A percentile compares a stretch with the other conserved stretches of the same genome.
Conservation (phyloP, 2,113 vertebrate genomes). For the Cyanocitta stelleri region DNA sequence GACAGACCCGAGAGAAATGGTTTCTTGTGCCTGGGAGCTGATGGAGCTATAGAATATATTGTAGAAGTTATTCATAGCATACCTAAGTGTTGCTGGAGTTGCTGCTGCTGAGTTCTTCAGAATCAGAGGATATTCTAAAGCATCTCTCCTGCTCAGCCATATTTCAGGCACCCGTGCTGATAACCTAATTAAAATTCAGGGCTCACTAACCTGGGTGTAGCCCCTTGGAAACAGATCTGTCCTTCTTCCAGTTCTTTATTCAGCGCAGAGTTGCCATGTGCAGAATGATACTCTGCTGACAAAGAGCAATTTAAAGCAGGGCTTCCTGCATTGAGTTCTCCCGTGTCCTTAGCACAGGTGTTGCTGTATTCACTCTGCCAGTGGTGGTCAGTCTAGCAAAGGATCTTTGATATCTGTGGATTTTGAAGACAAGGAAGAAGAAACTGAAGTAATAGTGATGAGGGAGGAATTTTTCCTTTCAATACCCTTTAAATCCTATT, state of each 20-base stretch:
- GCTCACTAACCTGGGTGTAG: neutral
- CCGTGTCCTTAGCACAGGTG: too few species aligned
- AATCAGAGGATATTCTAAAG: neutral
- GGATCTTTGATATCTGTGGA: neutral
- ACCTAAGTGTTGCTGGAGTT: neutral
- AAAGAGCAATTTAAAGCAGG: neutral
- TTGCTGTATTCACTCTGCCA: neutral
- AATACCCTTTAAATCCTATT: neutral
- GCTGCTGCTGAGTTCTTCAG: neutral
- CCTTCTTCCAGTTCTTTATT: neutral
- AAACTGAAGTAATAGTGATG: neutral
- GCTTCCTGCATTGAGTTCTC: neutral
- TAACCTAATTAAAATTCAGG: neutral
- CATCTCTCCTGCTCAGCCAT: neutral
- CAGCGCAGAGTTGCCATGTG: neutral
- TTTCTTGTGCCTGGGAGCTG: neutral
- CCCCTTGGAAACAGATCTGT: neutral
- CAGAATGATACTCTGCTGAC: neutral
- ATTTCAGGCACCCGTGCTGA: neutral
- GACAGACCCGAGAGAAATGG: neutral
- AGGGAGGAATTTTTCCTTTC: neutral
- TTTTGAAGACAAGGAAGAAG: neutral
- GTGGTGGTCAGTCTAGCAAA: neutral
- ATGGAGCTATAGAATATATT: neutral
- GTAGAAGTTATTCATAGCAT: accelerated